phyloP scores from a whole-genome alignment of 2,888 invertebrate genomes.

The Thecocarcelia acutangulata region DNA sequence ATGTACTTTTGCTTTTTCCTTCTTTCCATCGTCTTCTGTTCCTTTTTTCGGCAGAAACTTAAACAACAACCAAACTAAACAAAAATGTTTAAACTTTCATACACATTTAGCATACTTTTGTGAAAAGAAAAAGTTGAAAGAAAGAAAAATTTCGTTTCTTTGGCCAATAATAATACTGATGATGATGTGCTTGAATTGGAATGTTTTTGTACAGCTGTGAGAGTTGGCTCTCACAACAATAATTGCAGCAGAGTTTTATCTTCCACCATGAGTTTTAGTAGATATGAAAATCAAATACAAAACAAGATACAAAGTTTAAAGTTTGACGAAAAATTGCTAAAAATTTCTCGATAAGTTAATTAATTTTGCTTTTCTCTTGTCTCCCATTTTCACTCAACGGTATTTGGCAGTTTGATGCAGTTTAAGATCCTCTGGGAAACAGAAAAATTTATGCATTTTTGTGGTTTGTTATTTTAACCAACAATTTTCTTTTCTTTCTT shows the following conservation, averaged over 20 bases:
- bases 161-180: conserved; percentile 31
- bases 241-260: conserved; percentile 20
- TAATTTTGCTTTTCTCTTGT: conserved; percentile 20
- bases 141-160: conserved; percentile 5
- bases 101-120: conserved; percentile 27
- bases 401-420: not conserved
- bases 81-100: conserved; percentile 40
- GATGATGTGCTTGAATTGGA: not conserved
- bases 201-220: not conserved
- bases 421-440: not conserved
- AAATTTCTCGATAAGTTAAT: conserved; percentile 42
- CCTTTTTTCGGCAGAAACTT: not conserved
- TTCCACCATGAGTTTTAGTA: not conserved
- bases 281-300: conserved; percentile 4
- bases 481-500: not conserved
- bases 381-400: not conserved
- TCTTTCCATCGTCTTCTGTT: not conserved
- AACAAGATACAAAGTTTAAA: conserved; percentile 16
- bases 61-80: conserved; percentile 42
- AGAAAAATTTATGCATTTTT: conserved; percentile 11
- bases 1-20: not conserved
- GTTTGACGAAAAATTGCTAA: conserved; percentile 19
- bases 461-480: conserved; percentile 23
- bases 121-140: not conserved
- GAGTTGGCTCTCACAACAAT: not conserved